These are phyloP conservation scores for Ceratosolen fusciceps DNA, from an alignment of 1,140 invertebrate species.

Conservation along the genomic window DNA sequence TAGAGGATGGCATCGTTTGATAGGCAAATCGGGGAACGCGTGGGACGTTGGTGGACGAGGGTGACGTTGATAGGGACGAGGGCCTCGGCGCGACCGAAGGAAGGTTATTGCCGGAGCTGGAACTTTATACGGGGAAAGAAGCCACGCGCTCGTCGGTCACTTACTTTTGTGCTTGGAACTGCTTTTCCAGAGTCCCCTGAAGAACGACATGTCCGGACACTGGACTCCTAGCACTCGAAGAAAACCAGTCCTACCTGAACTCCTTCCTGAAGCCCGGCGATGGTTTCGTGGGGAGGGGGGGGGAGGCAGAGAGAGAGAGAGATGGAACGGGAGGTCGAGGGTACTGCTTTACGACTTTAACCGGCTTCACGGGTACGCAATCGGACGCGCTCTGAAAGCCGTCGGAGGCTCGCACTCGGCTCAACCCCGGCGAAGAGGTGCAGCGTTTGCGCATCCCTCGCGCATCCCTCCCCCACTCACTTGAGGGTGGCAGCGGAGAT, in stretches of 20 bases:
- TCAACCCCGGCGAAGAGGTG: slow-evolving; percentile 4
- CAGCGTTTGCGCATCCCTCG: slow-evolving; percentile 29
- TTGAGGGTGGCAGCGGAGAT: not conserved
- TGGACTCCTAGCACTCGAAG: too few relatives aligned
- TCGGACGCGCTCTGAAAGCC: slow-evolving; percentile 33
- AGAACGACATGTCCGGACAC: slow-evolving; percentile 71
- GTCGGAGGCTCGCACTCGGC: not conserved
- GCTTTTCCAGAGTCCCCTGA: slow-evolving; percentile 78
- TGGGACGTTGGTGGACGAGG: too few relatives aligned
- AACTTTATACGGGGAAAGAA: too few relatives aligned
- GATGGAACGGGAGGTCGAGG: too few relatives aligned
- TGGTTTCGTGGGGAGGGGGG: not conserved
- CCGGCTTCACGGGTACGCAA: slow-evolving; percentile 17
- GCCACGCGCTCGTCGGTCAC: slow-evolving; percentile 57
- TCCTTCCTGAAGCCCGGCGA: too few relatives aligned
- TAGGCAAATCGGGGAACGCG: too few relatives aligned
- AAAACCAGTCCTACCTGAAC: not conserved
- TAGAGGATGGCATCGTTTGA: too few relatives aligned
- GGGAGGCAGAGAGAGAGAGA: not conserved
- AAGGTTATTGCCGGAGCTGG: too few relatives aligned
- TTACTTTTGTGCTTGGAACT: slow-evolving; percentile 80
- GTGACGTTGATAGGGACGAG: too few relatives aligned
- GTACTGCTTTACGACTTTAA: not conserved
- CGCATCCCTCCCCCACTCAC: not conserved
- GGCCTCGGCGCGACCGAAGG: too few relatives aligned